Conservation (phyloP, 1,140 invertebrate genomes). For the Aphelinus certus region DNA sequence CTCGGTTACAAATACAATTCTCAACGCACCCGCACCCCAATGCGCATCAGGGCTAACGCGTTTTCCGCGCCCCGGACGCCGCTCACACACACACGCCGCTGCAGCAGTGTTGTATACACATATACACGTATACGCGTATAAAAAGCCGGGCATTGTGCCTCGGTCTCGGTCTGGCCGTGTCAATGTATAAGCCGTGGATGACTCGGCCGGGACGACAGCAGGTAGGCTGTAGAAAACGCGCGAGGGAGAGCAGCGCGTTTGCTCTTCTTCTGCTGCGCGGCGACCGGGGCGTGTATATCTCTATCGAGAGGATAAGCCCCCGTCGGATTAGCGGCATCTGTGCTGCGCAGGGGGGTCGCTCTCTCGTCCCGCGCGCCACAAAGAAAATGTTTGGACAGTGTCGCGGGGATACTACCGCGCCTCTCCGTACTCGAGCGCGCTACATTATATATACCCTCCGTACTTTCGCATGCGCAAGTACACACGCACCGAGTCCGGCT, state of each 20-base stretch:
- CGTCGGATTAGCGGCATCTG: no score
- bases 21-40: background rate
- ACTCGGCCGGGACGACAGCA: background rate
- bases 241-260: background rate
- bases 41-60: no score
- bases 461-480: conserved; percentile 29
- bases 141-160: background rate
- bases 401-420: conserved; percentile 44
- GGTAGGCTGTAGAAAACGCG: conserved; percentile 32
- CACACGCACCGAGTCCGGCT: no score
- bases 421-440: no score
- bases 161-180: no score
- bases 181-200: background rate
- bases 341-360: no score
- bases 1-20: conserved; percentile 18
- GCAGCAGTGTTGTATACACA: background rate
- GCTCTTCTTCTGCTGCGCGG: background rate
- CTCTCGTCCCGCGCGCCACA: conserved; percentile 51
- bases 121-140: background rate
- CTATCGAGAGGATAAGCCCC: background rate
- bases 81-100: background rate
- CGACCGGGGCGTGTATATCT: background rate
- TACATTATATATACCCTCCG: no score
- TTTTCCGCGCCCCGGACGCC: background rate
- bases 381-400: conserved; percentile 67